Base-by-base conservation (phyloP, 1,140 invertebrate species). In the Aphidius ervi region DNA sequence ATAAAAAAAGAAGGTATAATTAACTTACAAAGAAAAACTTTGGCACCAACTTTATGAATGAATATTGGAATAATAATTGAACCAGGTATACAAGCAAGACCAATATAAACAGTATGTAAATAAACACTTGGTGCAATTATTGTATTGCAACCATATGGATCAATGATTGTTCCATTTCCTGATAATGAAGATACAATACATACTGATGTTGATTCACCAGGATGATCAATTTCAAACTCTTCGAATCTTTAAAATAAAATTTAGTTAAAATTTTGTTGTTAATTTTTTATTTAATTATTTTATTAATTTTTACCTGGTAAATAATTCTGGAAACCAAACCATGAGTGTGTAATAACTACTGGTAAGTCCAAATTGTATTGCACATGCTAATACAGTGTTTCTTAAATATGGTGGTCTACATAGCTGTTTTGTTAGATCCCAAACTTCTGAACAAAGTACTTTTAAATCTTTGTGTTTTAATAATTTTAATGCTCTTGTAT, bases 261-360 rank as follows among this genome's bases (percentile, higher is more conserved):
- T 39, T 37, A 46, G 4, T 7, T 40, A 52, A 52, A 58, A 10
- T 54, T 23, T 42, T 20, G n/a, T 9, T 43, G 9, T 46, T 9
- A 49, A 31, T 37, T 5, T 2, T 48, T 9, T 39, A 5, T 7
- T 40, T 40, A 10, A 0, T 3, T 9, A 37, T 10, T 10, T 7
- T 56, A 41, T 31, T 9, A 6, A 10, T 10, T 7, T 56, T 10
- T 65, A 75, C 72, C 74, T 70, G 37, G 70, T 80, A 76, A 90
- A 91, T 65, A 92, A 76, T 71, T 91, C 89, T 7, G 90, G 90
- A 74, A 92, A 91, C 90, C 90, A 92, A 61, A 91, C 85, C 88
- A 91, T 91, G 4, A 91, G 77, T 2, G 89, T 91, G 72, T 91
- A 91, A 71, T 91, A 91, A 67, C 89, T 91, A 20, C 87, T 86